Base-by-base conservation (phyloP, 2,797 vertebrate genomes). In the Coregonus suidteri region DNA sequence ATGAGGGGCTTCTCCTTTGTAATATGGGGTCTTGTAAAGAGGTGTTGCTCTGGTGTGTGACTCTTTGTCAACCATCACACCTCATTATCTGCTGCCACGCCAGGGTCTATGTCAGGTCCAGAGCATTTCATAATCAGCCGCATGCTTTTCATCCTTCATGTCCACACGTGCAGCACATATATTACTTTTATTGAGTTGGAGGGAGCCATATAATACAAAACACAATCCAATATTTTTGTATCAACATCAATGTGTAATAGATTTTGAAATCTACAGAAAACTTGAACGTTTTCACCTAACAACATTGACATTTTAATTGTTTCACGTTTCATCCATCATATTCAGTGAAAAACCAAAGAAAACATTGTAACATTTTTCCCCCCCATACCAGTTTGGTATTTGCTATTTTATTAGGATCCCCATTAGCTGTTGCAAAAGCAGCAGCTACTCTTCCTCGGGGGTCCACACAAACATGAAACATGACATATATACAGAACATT, bases 91-190 rank as follows among this genome's bases (percentile, higher is more conserved):
- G 15, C 72, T 79, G 83, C 79, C 79, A 25, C 82, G 64, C 80
- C 76, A 68, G 82, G 73, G 84, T 82, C 83, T 73, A 52, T 37
- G 5, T 37, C 31, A 18, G 67, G 15, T 41, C 54, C 31, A 79
- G 76, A 85, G 84, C 79, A 77, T 74, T 51, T 59, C 25, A n/a
- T 78, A 81, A 83, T 79, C 81, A 82, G 77, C 83, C 81, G 79
- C 89, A 83, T 84, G 86, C 87, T 83, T 85, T 83, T 85, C 80
- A 84, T 80, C 84, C 72, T 75, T 85, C 69, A 84, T 76, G 78
- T 79, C 76, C 54, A 75, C 77, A 52, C 75, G 68, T 77, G 65
- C 41, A 69, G 47, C 35, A 82, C 31, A 37, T 35, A 37, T 18
- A 68, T 18, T 1, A 41, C 34, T n/a, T 68, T 68, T 47, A n/a